Evolutionary conservation across 2,797 vertebrate genomes (phyloP).

Genomic region (Cryptoblepharus egeriae): DNA sequence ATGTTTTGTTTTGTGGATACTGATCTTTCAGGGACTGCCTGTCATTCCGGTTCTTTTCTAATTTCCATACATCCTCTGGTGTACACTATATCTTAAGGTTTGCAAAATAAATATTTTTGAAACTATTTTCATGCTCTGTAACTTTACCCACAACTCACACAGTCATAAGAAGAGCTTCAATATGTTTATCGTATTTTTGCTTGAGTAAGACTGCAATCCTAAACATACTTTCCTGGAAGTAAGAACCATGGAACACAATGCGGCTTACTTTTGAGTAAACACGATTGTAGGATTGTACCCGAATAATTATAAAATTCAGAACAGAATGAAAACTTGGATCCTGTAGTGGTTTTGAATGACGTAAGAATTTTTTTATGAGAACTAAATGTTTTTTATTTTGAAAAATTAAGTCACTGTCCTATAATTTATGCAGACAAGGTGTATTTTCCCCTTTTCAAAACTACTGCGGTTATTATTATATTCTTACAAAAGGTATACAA

Average conservation of each 20-base stretch:
- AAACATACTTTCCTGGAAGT: no score
- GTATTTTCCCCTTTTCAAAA: conserved; percentile 26
- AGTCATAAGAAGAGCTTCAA: conserved; percentile 59
- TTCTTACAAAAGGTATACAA: conserved; percentile 56
- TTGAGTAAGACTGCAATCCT: no score
- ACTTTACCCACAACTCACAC: conserved; percentile 47
- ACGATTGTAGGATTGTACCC: no score
- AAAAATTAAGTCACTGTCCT: conserved; percentile 50
- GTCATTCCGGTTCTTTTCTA: conserved; percentile 53
- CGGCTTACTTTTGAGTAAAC: no score
- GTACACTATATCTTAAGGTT: conserved; percentile 52
- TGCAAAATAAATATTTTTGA: conserved; percentile 68
- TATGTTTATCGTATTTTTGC: conserved; percentile 20
- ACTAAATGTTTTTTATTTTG: conserved; percentile 38
- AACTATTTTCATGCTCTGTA: conserved; percentile 53
- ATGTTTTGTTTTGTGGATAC: conserved; percentile 46
- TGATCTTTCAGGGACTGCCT: conserved; percentile 56
- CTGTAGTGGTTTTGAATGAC: conserved; percentile 52
- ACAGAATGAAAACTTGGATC: conserved; percentile 28
- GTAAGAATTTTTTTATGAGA: no score
- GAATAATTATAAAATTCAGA: conserved; percentile 48
- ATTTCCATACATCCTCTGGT: conserved; percentile 41
- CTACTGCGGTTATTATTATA: conserved; percentile 60
- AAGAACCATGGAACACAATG: no score
- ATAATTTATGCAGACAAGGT: conserved; percentile 37